A percentile compares a stretch with the other conserved stretches of the same genome.
These are phyloP conservation scores for Delia radicum DNA, from an alignment of 1,140 invertebrate species.

Conservation along the genomic window DNA sequence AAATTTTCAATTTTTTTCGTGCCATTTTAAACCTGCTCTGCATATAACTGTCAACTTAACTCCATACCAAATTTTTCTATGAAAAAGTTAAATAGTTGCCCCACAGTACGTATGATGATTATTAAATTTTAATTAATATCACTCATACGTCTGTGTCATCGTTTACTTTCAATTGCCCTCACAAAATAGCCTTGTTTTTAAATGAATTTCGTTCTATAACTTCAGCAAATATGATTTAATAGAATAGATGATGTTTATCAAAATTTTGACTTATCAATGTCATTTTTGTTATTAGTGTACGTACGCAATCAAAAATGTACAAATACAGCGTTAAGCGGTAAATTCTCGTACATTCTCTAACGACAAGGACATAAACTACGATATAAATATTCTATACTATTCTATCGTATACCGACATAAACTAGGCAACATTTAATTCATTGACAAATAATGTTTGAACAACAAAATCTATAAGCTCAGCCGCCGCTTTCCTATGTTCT, in stretches of 20 bases:
- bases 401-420: neutral
- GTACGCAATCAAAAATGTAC: neutral
- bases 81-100: too few species aligned
- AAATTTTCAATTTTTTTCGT: too few species aligned
- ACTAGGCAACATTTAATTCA: neutral
- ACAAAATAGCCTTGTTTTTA: neutral
- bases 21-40: too few species aligned
- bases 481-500: neutral
- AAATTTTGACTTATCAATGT: neutral
- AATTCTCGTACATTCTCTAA: neutral
- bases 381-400: too few species aligned
- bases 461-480: neutral
- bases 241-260: neutral
- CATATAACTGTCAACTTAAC: too few species aligned
- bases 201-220: neutral
- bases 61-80: too few species aligned
- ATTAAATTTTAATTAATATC: neutral
- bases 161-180: too few species aligned
- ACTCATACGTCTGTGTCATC: neutral
- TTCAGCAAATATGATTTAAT: neutral
- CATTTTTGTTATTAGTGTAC: neutral
- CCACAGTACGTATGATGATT: neutral
- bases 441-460: conserved; percentile 10
- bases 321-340: neutral
- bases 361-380: neutral